phyloP scores from a whole-genome alignment of 1,140 invertebrate genomes.

The Cecropterus lyciades region DNA sequence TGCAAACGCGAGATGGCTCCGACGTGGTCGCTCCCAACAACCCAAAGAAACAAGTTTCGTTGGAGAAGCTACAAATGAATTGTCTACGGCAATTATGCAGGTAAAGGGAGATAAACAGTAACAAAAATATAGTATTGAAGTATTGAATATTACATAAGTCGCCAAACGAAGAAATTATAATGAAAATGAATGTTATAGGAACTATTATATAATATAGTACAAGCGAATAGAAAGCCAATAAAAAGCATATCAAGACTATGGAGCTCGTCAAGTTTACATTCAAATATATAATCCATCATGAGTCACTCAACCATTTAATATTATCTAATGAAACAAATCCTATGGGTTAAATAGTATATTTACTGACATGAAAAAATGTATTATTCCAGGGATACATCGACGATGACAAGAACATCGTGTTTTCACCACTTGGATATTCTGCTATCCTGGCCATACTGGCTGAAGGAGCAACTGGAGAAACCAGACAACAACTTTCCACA shows the following conservation, averaged over 20 bases:
- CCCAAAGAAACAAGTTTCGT: slow-evolving; percentile 70
- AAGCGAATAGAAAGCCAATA: too few species aligned
- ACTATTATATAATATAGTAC: too few species aligned
- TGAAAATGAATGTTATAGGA: too few species aligned
- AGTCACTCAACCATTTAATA: too few species aligned
- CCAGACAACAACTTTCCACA: slow-evolving; percentile 83
- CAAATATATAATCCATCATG: too few species aligned
- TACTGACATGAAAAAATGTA: slow-evolving; percentile 12
- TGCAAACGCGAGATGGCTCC: slow-evolving; percentile 63
- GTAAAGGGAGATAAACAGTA: slow-evolving; percentile 53
- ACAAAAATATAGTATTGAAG: too few species aligned
- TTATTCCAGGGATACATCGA: slow-evolving; percentile 82
- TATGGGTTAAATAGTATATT: slow-evolving; percentile 6
- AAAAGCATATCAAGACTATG: too few species aligned
- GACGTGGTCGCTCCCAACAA: slow-evolving; percentile 61
- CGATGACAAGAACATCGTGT: slow-evolving; percentile 86
- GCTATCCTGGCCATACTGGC: slow-evolving; percentile 86
- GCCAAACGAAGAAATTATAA: too few species aligned
- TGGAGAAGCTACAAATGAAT: slow-evolving; percentile 76
- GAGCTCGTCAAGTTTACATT: too few species aligned
- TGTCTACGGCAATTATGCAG: slow-evolving; percentile 79
- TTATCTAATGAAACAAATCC: too few species aligned
- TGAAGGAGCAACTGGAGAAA: slow-evolving; percentile 85
- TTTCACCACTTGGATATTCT: slow-evolving; percentile 86
- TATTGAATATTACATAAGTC: too few species aligned